Evolutionary conservation across 2,888 invertebrate genomes (phyloP).

Genomic region (Leuctra nigra): DNA sequence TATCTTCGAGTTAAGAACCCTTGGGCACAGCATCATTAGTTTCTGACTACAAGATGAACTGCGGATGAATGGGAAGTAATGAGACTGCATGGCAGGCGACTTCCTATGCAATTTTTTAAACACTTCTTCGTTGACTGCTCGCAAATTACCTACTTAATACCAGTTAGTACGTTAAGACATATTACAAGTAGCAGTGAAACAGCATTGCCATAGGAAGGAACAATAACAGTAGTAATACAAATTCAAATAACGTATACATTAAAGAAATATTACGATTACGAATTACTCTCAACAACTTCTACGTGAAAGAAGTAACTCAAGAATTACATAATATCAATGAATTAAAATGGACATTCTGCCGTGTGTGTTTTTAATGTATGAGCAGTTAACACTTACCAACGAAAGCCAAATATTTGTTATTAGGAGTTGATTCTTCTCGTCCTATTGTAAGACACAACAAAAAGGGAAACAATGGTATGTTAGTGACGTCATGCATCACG

Average conservation of each 20-base stretch:
- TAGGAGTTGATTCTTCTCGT: conserved; percentile 94
- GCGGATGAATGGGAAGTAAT: too few relatives aligned
- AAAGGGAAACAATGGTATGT: conserved; percentile 54
- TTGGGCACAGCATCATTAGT: too few relatives aligned
- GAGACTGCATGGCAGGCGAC: too few relatives aligned
- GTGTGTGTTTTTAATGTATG: conserved; percentile 30
- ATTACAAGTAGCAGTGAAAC: not conserved
- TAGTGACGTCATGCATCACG: conserved; percentile 28
- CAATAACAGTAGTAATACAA: conserved; percentile 5
- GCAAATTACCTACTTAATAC: too few relatives aligned
- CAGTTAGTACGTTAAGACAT: too few relatives aligned
- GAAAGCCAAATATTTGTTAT: conserved; percentile 93
- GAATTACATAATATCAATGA: conserved; percentile 19
- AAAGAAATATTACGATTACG: conserved; percentile 16
- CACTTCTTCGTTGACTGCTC: too few relatives aligned
- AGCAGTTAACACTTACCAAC: conserved; percentile 65
- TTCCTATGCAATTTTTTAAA: too few relatives aligned
- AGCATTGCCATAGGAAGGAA: conserved; percentile 18
- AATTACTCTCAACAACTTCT: conserved; percentile 16
- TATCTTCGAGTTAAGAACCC: too few relatives aligned
- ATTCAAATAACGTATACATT: not conserved
- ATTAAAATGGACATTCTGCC: conserved; percentile 26
- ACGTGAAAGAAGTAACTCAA: conserved; percentile 17
- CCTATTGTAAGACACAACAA: conserved; percentile 67
- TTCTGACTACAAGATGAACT: too few relatives aligned